These are phyloP conservation scores for Ophion ventricosus DNA, from an alignment of 2,888 invertebrate species.

Conservation along the genomic window DNA sequence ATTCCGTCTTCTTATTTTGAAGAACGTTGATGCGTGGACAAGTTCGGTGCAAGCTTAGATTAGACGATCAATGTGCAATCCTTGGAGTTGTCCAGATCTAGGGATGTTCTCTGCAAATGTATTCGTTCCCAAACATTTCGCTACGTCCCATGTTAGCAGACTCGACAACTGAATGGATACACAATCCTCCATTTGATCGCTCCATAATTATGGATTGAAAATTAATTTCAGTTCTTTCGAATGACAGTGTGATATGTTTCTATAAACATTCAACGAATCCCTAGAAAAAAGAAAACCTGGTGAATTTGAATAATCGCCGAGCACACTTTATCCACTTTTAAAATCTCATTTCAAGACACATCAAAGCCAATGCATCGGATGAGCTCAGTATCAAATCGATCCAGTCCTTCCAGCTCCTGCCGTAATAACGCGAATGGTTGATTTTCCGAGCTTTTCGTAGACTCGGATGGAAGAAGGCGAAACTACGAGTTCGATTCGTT, in stretches of 20 bases:
- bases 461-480: neutral
- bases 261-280: neutral
- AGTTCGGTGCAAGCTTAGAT: neutral
- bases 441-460: conserved; percentile 9
- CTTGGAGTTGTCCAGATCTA: neutral
- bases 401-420: neutral
- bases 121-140: neutral
- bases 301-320: neutral
- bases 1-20: conserved; percentile 9
- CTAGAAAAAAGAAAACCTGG: neutral
- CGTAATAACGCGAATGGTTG: neutral
- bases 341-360: neutral
- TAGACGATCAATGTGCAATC: neutral
- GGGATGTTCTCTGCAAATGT: neutral
- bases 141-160: neutral
- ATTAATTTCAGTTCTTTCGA: neutral
- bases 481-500: neutral
- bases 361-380: neutral
- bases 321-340: neutral
- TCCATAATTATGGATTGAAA: neutral
- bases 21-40: neutral
- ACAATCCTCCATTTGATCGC: neutral
- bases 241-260: neutral
- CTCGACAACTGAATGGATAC: neutral
- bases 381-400: neutral